Conservation (phyloP, 2,888 invertebrate species). For the Augochlorella aurata region DNA sequence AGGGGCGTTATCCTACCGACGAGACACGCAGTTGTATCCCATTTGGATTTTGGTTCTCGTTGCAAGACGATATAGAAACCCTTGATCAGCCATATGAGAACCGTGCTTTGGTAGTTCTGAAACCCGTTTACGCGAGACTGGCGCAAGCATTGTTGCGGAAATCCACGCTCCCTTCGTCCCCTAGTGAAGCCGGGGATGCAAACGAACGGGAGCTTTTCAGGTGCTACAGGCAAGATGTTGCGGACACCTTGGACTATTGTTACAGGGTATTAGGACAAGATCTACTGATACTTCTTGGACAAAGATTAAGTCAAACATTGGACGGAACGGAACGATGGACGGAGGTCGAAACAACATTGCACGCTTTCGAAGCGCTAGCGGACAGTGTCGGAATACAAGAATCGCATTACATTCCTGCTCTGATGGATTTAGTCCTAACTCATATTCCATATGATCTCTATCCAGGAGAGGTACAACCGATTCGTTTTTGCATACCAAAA, state of each 20-base stretch:
- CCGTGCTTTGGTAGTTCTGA: conserved; percentile 81
- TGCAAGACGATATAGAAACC: conserved; percentile 86
- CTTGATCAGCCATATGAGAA: conserved; percentile 74
- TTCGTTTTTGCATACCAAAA: neutral
- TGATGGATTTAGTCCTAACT: conserved; percentile 79
- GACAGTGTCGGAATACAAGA: conserved; percentile 82
- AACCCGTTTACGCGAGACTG: conserved; percentile 90
- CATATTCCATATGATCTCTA: conserved; percentile 77
- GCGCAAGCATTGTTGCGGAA: conserved; percentile 90
- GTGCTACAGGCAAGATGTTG: conserved; percentile 93
- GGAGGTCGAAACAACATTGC: conserved; percentile 83
- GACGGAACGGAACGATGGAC: conserved; percentile 83
- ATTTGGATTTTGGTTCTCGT: conserved; percentile 95
- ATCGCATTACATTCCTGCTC: conserved; percentile 82
- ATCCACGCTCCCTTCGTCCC: conserved; percentile 87
- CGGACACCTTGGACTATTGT: conserved; percentile 94
- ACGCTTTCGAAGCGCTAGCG: conserved; percentile 83
- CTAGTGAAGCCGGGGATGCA: conserved; percentile 79
- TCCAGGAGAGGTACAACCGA: conserved; percentile 73
- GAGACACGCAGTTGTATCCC: conserved; percentile 93
- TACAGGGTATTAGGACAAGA: conserved; percentile 90
- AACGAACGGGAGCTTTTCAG: conserved; percentile 92
- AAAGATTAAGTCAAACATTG: conserved; percentile 85
- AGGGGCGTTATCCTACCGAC: conserved; percentile 93
- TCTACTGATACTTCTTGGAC: conserved; percentile 88